These are phyloP conservation scores for Pediacus dermestoides DNA, from an alignment of 2,888 invertebrate species.

Conservation along the genomic window DNA sequence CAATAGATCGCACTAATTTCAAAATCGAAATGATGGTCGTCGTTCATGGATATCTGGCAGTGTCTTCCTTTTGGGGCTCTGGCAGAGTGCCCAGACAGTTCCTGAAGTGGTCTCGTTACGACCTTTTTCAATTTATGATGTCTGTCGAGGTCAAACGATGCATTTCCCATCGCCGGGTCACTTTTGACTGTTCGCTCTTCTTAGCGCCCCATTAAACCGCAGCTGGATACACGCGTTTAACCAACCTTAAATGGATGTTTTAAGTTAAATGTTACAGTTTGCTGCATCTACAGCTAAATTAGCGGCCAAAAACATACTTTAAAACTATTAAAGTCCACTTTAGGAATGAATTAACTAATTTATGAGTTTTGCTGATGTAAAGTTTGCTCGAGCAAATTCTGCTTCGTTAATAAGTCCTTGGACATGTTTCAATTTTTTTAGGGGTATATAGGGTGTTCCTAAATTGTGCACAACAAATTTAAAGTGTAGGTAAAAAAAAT, in stretches of 20 bases:
- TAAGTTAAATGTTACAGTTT: conserved; percentile 20
- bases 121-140: conserved; percentile 37
- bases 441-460: no score
- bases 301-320: conserved; percentile 11
- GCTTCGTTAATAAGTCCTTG: no score
- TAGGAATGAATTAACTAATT: conserved; percentile 4
- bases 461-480: no score
- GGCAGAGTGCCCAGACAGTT: conserved; percentile 32
- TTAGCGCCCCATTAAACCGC: conserved; percentile 38
- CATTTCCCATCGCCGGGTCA: conserved; percentile 29
- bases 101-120: conserved; percentile 35
- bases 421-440: no score
- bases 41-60: conserved; percentile 21
- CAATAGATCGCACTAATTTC: conserved; percentile 25
- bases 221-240: conserved; percentile 24
- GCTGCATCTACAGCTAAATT: conserved; percentile 17
- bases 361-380: no score
- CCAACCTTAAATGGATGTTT: conserved; percentile 22
- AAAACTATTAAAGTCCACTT: conserved; percentile 4
- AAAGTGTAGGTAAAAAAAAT: no score
- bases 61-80: conserved; percentile 15
- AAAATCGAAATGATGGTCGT: conserved; percentile 23
- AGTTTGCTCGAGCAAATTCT: no score
- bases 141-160: conserved; percentile 37
- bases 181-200: conserved; percentile 25